Percentiles rank a stretch among this genome's conserved stretches.
These are phyloP conservation scores for Hippasteria phrygiana DNA, from an alignment of 53 echinoderm and acorn worm genomes.

Conservation along the genomic window DNA sequence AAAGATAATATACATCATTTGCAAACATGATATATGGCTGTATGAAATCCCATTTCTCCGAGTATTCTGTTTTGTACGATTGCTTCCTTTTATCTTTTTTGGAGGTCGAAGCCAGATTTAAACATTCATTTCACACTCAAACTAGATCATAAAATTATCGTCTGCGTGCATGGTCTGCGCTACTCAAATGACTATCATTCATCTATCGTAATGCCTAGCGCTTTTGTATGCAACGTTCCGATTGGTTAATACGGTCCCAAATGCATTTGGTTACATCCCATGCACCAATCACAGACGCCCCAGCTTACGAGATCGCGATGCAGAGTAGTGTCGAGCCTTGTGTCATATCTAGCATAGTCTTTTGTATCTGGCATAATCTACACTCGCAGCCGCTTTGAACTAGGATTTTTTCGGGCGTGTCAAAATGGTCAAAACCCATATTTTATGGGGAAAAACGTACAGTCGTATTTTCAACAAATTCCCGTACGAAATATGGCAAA, in stretches of 20 bases:
- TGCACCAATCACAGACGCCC: constrained; percentile 4
- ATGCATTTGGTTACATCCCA: background rate
- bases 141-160: no score
- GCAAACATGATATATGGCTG: no score
- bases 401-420: background rate
- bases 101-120: no score
- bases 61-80: no score
- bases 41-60: no score
- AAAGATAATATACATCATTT: no score
- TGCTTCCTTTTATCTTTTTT: no score
- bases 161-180: no score
- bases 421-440: background rate
- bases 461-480: background rate
- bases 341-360: background rate
- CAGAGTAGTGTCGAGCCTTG: background rate
- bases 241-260: background rate
- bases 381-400: background rate
- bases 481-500: background rate
- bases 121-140: no score
- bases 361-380: background rate
- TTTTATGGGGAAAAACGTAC: background rate
- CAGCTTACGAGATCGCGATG: background rate
- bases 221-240: background rate
- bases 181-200: no score
- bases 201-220: background rate